Evolutionary conservation across 2,797 vertebrate species (phyloP).

Genomic region (Chaetodon trifasciatus): DNA sequence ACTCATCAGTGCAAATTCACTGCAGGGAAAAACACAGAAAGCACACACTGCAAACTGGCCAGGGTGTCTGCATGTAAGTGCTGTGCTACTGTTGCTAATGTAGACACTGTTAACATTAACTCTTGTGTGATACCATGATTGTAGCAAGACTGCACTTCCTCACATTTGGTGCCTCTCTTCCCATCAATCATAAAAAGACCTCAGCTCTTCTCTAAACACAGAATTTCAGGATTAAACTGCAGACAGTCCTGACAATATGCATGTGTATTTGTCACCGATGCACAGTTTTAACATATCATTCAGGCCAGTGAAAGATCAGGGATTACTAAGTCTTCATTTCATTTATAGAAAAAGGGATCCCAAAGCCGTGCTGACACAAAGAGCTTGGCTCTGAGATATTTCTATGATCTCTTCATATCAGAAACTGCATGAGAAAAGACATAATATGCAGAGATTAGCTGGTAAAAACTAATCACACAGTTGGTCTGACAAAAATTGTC

Average conservation of each 20-base stretch:
- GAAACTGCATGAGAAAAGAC: constrained; percentile 8
- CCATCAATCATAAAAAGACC: background rate
- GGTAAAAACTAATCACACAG: constrained; percentile 2
- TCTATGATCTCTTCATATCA: constrained; percentile 21
- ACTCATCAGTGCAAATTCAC: constrained; percentile 6
- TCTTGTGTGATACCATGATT: background rate
- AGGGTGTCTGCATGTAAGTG: background rate
- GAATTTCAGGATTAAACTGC: constrained; percentile 8
- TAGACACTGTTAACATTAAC: background rate
- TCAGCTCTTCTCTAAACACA: background rate
- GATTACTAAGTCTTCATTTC: background rate
- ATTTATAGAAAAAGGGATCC: constrained; percentile 20
- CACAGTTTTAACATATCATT: background rate
- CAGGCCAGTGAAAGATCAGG: background rate
- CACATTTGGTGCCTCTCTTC: rapidly evolving
- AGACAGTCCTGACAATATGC: background rate
- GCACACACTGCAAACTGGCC: constrained; percentile 26
- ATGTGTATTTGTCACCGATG: background rate
- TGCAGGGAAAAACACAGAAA: background rate
- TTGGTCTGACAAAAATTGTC: constrained; percentile 43
- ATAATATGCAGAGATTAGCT: constrained; percentile 29
- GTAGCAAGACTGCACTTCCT: background rate
- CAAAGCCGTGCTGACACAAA: constrained; percentile 26
- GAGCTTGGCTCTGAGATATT: constrained; percentile 20
- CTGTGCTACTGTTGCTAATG: background rate